Evolutionary conservation across 2,113 vertebrate genomes (phyloP).

Genomic region (Clupea harengus): DNA sequence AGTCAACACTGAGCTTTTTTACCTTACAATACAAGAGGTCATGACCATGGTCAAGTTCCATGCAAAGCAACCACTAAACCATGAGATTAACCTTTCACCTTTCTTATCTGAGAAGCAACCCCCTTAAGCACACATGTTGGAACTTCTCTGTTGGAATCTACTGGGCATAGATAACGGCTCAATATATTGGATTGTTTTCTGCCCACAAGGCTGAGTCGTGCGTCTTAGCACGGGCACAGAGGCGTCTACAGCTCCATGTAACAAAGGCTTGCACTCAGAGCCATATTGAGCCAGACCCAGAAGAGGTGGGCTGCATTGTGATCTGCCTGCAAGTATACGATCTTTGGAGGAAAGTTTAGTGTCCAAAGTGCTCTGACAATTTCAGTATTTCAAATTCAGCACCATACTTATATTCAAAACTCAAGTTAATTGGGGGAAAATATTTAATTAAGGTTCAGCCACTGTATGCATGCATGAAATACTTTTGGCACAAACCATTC

Average conservation of each 20-base stretch:
- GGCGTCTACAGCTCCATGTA: constrained; percentile 11
- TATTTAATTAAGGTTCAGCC: neutral
- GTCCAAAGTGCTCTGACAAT: neutral
- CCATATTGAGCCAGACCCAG: constrained; percentile 2
- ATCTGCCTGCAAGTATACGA: neutral
- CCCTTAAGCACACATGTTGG: neutral
- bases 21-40: neutral
- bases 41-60: neutral
- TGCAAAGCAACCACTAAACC: neutral
- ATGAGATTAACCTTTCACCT: neutral
- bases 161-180: neutral
- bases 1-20: neutral
- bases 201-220: constrained; percentile 6
- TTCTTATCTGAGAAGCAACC: neutral
- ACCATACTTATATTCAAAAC: neutral
- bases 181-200: constrained; percentile 12
- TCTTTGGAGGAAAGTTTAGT: neutral
- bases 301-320: constrained; percentile 28
- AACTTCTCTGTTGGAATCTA: neutral
- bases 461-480: neutral
- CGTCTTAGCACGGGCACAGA: neutral
- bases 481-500: neutral
- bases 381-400: neutral
- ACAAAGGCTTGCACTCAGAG: constrained; percentile 14
- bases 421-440: neutral